phyloP scores from a whole-genome alignment of 1,140 invertebrate species.

The Plectus sambesii region DNA sequence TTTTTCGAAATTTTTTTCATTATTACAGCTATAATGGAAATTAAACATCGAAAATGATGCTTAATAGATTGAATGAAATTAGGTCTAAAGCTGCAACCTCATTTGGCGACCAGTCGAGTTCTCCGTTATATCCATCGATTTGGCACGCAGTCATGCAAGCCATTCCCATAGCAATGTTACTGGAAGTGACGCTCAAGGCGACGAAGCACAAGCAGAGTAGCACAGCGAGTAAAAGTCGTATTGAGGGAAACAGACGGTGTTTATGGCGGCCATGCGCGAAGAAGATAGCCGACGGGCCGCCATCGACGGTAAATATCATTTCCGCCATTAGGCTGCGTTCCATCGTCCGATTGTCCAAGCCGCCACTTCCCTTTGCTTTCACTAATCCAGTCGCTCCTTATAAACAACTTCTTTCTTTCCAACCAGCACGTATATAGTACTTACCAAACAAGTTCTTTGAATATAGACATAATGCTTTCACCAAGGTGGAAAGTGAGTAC shows the following conservation, averaged over 20 bases:
- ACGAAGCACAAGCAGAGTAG: slow-evolving; percentile 44
- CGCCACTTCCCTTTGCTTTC: no score
- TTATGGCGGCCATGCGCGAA: no score
- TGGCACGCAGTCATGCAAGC: slow-evolving; percentile 45
- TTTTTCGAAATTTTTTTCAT: neutral
- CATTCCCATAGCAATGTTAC: slow-evolving; percentile 41
- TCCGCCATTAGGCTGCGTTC: no score
- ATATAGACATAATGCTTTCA: no score
- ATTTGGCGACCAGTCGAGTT: slow-evolving; percentile 38
- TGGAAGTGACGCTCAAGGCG: slow-evolving; percentile 38
- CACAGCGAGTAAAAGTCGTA: slow-evolving; percentile 37
- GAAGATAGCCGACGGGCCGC: no score
- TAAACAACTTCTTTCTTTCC: no score
- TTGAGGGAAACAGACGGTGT: slow-evolving; percentile 42
- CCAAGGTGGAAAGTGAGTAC: no score
- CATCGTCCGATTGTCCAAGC: no score
- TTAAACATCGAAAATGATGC: slow-evolving; percentile 16
- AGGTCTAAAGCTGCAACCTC: slow-evolving; percentile 16
- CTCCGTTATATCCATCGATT: slow-evolving; percentile 38
- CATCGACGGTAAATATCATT: no score
- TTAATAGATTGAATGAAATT: slow-evolving; percentile 23
- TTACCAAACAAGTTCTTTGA: no score
- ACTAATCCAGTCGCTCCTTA: no score
- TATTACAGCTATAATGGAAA: neutral
- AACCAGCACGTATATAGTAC: no score